A percentile compares a stretch with the other conserved stretches of the same genome.
Conservation (phyloP, 2,797 vertebrate genomes). For the Syngnathus acus region DNA sequence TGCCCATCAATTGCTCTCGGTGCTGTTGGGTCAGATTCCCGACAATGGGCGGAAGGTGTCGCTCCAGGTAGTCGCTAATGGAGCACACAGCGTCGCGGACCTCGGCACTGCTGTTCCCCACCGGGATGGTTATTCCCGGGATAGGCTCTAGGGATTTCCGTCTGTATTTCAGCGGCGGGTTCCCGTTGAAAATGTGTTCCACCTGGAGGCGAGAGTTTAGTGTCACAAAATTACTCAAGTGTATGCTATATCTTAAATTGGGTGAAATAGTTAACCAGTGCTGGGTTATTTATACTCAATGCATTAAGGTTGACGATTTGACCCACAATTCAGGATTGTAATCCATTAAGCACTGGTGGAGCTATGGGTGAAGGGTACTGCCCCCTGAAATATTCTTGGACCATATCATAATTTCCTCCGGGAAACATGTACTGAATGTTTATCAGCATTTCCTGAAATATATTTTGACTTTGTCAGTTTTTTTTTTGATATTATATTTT, state of each 20-base stretch:
- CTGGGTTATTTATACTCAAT: too few relatives aligned
- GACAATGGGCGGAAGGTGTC: conserved; percentile 4
- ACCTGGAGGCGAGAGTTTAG: conserved; percentile 16
- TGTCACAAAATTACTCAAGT: background rate
- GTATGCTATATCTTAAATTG: too few relatives aligned
- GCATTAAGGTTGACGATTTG: too few relatives aligned
- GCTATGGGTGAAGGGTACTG: too few relatives aligned
- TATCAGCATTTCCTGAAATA: too few relatives aligned
- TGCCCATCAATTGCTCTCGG: accelerated
- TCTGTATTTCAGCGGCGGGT: accelerated
- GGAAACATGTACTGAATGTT: too few relatives aligned
- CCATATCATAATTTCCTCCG: too few relatives aligned
- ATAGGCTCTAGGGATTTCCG: accelerated
- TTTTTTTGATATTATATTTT: background rate
- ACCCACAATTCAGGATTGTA: too few relatives aligned
- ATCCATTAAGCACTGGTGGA: too few relatives aligned
- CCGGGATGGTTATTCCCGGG: conserved; percentile 27
- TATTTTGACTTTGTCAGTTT: background rate
- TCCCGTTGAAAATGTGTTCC: accelerated
- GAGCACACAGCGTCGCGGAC: conserved; percentile 22
- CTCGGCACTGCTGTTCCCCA: conserved; percentile 7
- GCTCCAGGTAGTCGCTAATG: conserved; percentile 27
- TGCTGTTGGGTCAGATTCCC: accelerated
- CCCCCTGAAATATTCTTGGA: too few relatives aligned
- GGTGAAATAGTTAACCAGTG: too few relatives aligned